Percentiles rank a stretch among this genome's conserved stretches.
phyloP scores from a whole-genome alignment of 2,113 vertebrate genomes.

The Labrus mixtus region DNA sequence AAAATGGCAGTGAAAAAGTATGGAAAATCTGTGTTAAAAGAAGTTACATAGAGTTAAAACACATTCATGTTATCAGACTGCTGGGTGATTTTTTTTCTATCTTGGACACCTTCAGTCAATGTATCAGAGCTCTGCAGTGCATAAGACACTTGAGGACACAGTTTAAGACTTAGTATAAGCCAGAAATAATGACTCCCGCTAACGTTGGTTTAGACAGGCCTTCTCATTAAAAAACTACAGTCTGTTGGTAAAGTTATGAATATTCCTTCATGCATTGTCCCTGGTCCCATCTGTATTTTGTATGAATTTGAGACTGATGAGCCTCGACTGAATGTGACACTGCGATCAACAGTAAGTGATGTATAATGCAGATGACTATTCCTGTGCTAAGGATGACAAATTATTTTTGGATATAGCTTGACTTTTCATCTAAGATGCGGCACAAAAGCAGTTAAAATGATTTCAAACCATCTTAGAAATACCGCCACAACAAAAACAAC shows the following conservation, averaged over 20 bases:
- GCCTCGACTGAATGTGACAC: constrained; percentile 7
- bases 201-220: background rate
- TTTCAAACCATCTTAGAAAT: background rate
- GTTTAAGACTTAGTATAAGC: background rate
- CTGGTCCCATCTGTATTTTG: background rate
- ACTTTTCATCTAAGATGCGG: background rate
- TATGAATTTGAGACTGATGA: background rate
- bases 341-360: background rate
- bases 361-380: background rate
- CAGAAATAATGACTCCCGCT: background rate
- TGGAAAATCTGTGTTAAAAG: background rate
- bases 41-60: background rate
- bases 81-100: constrained; percentile 12
- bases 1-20: too few relatives aligned
- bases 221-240: background rate
- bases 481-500: background rate
- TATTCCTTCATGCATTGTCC: background rate
- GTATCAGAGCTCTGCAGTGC: constrained; percentile 1
- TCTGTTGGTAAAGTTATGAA: constrained; percentile 1
- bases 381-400: background rate
- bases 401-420: background rate
- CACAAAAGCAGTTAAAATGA: background rate
- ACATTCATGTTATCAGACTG: constrained; percentile 4
- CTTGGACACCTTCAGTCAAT: background rate
- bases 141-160: background rate